Conservation (phyloP, 2,113 vertebrate species). For the Phoxinus phoxinus region DNA sequence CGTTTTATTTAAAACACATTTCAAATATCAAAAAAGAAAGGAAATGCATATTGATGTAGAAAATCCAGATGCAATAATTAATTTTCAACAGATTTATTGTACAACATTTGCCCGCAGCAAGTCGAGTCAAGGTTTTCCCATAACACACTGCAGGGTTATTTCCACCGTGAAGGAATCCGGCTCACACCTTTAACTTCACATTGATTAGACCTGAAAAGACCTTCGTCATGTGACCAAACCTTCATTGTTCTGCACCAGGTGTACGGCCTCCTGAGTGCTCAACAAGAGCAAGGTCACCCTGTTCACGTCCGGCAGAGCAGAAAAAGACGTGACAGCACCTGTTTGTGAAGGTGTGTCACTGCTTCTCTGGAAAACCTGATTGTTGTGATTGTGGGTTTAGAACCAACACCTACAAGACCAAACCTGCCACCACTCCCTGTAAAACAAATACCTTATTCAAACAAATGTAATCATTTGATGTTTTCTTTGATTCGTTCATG, state of each 20-base stretch:
- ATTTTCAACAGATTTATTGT: not conserved
- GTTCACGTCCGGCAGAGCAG: conserved; percentile 42
- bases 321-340: conserved; percentile 41
- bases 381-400: conserved; percentile 28
- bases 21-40: not conserved
- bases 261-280: not conserved
- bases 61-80: not conserved
- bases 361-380: conserved; percentile 5
- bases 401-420: conserved; percentile 29
- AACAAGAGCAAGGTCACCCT: not conserved
- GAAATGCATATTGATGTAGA: not conserved
- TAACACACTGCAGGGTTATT: not conserved
- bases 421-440: conserved; percentile 33
- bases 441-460: conserved; percentile 14
- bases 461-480: not conserved
- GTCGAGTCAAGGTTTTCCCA: not conserved
- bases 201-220: conserved; percentile 12
- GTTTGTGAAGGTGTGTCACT: conserved; percentile 30
- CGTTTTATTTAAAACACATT: not conserved
- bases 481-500: not conserved
- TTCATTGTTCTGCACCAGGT: conserved; percentile 11
- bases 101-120: not conserved
- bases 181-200: conserved; percentile 21
- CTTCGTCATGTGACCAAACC: conserved; percentile 14
- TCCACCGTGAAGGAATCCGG: not conserved